These are phyloP conservation scores for Naja naja DNA, from an alignment of 2,113 vertebrate genomes.

Conservation along the genomic window DNA sequence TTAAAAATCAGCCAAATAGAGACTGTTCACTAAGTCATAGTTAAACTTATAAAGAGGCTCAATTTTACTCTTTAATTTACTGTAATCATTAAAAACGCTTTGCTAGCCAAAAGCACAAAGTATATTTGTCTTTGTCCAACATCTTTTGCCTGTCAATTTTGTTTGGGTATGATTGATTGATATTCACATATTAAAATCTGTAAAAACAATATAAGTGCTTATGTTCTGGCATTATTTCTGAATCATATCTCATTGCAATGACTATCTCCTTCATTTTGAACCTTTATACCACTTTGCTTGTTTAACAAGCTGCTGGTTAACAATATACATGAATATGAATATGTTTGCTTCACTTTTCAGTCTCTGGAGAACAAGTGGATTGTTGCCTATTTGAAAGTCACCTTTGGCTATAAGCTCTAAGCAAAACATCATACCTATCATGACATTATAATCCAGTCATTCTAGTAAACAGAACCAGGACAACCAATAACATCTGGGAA, in stretches of 20 bases:
- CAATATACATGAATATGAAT: background rate
- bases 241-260: background rate
- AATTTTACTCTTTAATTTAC: background rate
- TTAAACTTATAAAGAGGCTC: background rate
- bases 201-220: background rate
- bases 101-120: background rate
- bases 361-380: too few species aligned
- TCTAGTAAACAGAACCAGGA: background rate
- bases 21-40: background rate
- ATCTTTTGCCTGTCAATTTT: background rate
- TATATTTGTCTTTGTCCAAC: background rate
- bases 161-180: background rate
- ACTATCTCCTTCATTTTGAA: background rate
- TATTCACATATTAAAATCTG: background rate
- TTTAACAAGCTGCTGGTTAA: background rate
- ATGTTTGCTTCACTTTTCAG: too few species aligned
- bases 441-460: background rate
- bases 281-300: background rate
- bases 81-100: background rate
- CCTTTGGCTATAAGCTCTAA: background rate
- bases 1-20: background rate
- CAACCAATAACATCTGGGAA: background rate
- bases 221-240: background rate
- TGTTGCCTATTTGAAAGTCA: background rate
- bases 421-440: background rate